Percentiles rank a stretch among this genome's conserved stretches.
phyloP scores from a whole-genome alignment of 2,113 vertebrate species.

The Elgaria multicarinata region DNA sequence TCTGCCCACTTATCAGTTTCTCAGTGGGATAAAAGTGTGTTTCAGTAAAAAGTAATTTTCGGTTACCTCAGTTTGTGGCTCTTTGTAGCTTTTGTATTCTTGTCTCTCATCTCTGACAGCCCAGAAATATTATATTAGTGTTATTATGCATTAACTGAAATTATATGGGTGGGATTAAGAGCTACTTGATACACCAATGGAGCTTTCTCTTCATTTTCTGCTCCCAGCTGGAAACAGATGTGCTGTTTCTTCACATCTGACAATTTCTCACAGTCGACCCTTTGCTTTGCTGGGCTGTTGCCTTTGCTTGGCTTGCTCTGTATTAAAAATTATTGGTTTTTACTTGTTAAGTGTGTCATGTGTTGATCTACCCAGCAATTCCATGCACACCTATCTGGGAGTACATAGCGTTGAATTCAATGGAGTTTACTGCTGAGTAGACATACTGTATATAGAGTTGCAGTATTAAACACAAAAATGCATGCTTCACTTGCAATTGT shows the following conservation, averaged over 20 bases:
- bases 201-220: background rate
- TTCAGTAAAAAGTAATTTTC: conserved; percentile 32
- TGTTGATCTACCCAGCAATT: background rate
- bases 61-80: conserved; percentile 6
- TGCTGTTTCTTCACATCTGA: background rate
- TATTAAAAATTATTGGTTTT: background rate
- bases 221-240: background rate
- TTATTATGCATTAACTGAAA: conserved; percentile 27
- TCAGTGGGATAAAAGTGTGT: conserved; percentile 37
- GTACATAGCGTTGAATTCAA: background rate
- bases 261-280: background rate
- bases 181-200: background rate
- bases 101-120: background rate
- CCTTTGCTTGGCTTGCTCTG: background rate
- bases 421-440: background rate
- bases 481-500: background rate
- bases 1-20: conserved; percentile 11
- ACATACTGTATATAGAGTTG: background rate
- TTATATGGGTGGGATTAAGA: conserved; percentile 6
- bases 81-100: background rate
- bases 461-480: background rate
- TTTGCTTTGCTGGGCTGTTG: background rate
- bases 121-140: conserved; percentile 5
- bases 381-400: background rate
- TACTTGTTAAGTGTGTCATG: background rate